A percentile compares a stretch with the other conserved stretches of the same genome.
Evolutionary conservation across 2,888 invertebrate genomes (phyloP).

Genomic region (Nineta flava): DNA sequence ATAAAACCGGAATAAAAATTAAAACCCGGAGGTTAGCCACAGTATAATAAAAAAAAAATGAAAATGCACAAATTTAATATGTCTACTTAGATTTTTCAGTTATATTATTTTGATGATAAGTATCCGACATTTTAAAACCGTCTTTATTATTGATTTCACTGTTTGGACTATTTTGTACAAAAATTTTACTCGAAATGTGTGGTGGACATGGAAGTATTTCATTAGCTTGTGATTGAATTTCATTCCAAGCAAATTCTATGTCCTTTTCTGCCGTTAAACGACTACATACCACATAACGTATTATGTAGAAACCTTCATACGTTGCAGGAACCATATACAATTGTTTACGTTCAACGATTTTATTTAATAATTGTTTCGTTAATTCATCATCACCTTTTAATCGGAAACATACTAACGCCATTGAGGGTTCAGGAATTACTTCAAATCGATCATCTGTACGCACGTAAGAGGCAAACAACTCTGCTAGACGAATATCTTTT

Average conservation of each 20-base stretch:
- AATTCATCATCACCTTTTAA: slow-evolving; percentile 54
- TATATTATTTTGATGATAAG: no score
- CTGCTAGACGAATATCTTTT: slow-evolving; percentile 55
- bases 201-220: slow-evolving; percentile 14
- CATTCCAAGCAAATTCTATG: slow-evolving; percentile 56
- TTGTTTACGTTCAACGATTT: slow-evolving; percentile 55
- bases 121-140: no score
- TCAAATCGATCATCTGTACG: slow-evolving; percentile 61
- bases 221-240: slow-evolving; percentile 44
- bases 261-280: slow-evolving; percentile 51
- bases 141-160: no score
- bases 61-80: no score
- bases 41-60: no score
- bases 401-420: slow-evolving; percentile 84
- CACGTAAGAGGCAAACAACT: slow-evolving; percentile 59
- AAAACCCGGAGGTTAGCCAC: no score
- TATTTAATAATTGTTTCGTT: slow-evolving; percentile 55
- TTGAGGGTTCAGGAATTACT: slow-evolving; percentile 48
- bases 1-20: no score
- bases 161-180: no score
- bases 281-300: slow-evolving; percentile 73
- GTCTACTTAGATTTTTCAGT: no score
- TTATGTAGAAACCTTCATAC: slow-evolving; percentile 47
- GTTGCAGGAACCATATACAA: slow-evolving; percentile 71
- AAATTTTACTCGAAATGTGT: no score